Base-by-base conservation (phyloP, 2,888 invertebrate genomes). In the Leucophenga maculata region DNA sequence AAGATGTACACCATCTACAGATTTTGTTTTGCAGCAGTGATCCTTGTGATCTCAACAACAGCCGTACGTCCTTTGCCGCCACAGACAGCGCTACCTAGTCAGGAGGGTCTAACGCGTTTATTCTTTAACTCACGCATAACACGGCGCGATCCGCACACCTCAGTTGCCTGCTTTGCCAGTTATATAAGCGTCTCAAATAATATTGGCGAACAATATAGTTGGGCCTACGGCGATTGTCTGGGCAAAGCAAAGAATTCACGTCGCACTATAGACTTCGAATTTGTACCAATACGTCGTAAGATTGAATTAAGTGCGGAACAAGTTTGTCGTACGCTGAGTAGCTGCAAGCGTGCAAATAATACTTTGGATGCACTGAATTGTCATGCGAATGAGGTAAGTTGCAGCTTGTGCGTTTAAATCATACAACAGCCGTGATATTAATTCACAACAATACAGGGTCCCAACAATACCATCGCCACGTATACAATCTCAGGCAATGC, bases 401-500 rank as follows among this genome's bases (percentile, higher is more conserved):
- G 59, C n/a, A n/a, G n/a, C n/a, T n/a, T n/a, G n/a, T n/a, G n/a
- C n/a, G n/a, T n/a, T n/a, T n/a, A n/a, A n/a, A n/a, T n/a, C n/a
- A n/a, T n/a, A n/a, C n/a, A n/a, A n/a, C n/a, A n/a, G n/a, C n/a
- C n/a, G n/a, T n/a, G 31, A 55, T 18, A 6, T 48, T 16, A 48
- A 16, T 16, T 48, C 6, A 48, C 48, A 3, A 16, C 6, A 16
- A 8, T 9, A 6, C 20, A 86, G 86, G 86, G 86, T 8, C 76
- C 82, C n/a, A 80, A 85, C 67, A 85, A 83, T 65, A 86, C 86
- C 3, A 73, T 84, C 31, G 50, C 74, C 50, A 79, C 80, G 0
- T 86, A 86, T 46, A 70, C 75, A 60, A 85, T 86, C 50, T 86
- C 86, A 1, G 80, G 85, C n/a, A 86, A 86, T 71, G 85, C 86